Base-by-base conservation (phyloP, 2,797 vertebrate genomes). In the Taeniopygia guttata region DNA sequence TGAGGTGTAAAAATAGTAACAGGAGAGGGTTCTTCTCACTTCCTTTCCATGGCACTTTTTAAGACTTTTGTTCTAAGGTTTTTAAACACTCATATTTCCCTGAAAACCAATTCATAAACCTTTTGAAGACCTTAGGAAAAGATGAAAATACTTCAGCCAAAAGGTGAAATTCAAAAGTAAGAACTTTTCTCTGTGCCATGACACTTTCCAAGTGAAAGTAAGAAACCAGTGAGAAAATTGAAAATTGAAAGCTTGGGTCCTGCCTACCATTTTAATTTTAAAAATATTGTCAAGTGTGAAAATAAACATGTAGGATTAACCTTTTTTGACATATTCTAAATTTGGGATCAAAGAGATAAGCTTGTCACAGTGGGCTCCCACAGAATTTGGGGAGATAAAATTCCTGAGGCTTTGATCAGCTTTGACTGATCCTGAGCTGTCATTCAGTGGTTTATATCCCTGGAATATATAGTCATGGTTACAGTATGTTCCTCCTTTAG, bases 341-440 rank as follows among this genome's bases (percentile, higher is more conserved):
- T 93, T 70, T 91, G 78, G 63, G 72, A 87, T 94, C 84, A 95
- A 95, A 89, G 84, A 93, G 81, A 92, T 56, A 94, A 95, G 68
- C 68, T 95, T 91, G 84, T 96, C 84, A 80, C 93, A 77, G 66
- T 84, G 62, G 79, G 72, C 64, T 92, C 60, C 76, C 64, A 80
- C 75, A 92, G 87, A 87, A 95, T 70, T 48, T 70, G 42, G 45
- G 82, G 51, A 95, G 90, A 89, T 89, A 89, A 90, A 68, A 89
- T 87, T 93, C 38, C 52, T 29, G n/a, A 89, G 82, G 70, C 89
- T 96, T 97, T 89, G 83, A 94, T 96, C 89, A 79, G 73, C 73
- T 92, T 92, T 94, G 87, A 76, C 69, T 93, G 89, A 93, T 92
- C 75, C 87, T 90, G 69, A 89, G 84, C 93, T 95, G 87, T 95